Evolutionary conservation across 2,113 vertebrate genomes (phyloP).

Genomic region (Eulemur macaco): DNA sequence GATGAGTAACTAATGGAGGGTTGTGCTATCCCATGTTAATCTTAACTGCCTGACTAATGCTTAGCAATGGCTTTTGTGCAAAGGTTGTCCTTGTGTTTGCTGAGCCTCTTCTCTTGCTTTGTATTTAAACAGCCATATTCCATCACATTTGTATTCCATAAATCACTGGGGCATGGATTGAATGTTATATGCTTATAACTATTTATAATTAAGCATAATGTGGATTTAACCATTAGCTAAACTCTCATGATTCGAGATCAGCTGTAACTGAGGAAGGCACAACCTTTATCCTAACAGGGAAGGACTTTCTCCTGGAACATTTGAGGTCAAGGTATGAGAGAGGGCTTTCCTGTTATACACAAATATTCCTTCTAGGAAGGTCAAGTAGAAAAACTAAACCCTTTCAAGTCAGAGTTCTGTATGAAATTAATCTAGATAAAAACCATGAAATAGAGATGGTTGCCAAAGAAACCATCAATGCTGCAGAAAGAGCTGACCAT

Average conservation of each 20-base stretch:
- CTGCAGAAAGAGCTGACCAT: not conserved
- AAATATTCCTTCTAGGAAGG: not conserved
- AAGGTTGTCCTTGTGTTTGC: slow-evolving; percentile 48
- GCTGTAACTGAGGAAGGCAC: slow-evolving; percentile 26
- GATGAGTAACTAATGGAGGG: slow-evolving; percentile 68
- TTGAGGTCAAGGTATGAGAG: not conserved
- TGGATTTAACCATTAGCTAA: slow-evolving; percentile 53
- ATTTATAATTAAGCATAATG: slow-evolving; percentile 69
- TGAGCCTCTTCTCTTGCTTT: not conserved
- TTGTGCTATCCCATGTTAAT: slow-evolving; percentile 51
- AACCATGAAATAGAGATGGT: not conserved
- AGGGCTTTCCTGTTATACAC: not conserved
- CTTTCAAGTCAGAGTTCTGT: not conserved
- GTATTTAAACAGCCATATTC: slow-evolving; percentile 37
- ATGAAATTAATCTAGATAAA: not conserved
- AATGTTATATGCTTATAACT: slow-evolving; percentile 52
- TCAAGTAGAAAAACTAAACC: not conserved
- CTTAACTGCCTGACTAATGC: slow-evolving; percentile 59
- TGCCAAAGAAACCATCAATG: not conserved
- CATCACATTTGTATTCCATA: slow-evolving; percentile 20
- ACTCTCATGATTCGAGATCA: not conserved
- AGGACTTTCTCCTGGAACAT: not conserved
- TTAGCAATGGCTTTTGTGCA: slow-evolving; percentile 53
- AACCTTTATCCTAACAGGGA: slow-evolving; percentile 40
- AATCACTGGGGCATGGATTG: slow-evolving; percentile 48